Conservation (phyloP, 2,888 invertebrate genomes). For the Leptinotarsa peninsularis region DNA sequence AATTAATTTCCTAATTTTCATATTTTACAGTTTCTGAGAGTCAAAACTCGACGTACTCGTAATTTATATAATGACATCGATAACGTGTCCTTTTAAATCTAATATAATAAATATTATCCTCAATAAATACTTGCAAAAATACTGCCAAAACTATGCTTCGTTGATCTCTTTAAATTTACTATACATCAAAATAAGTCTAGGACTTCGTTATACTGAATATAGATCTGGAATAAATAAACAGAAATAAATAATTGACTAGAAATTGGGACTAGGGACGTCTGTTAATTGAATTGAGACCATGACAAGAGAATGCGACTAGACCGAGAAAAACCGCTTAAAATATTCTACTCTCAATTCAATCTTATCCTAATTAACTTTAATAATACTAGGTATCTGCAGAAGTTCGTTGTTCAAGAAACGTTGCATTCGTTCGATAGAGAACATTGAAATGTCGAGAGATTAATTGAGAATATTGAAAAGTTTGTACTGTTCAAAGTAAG, state of each 20-base stretch:
- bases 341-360: conserved; percentile 51
- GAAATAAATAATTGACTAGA: conserved; percentile 64
- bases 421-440: conserved; percentile 64
- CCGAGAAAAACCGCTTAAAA: conserved; percentile 36
- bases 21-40: conserved; percentile 5
- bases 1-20: neutral
- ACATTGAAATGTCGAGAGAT: conserved; percentile 57
- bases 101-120: conserved; percentile 54
- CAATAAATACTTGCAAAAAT: conserved; percentile 66
- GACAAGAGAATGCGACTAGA: conserved; percentile 63
- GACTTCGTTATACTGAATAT: conserved; percentile 31
- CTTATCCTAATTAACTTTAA: conserved; percentile 59
- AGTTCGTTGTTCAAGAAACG: conserved; percentile 68
- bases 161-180: conserved; percentile 53
- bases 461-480: conserved; percentile 31
- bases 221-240: conserved; percentile 48
- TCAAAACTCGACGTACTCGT: conserved; percentile 20
- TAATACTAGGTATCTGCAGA: conserved; percentile 62
- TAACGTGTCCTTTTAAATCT: conserved; percentile 39
- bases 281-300: conserved; percentile 52
- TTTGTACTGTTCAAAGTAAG: no score
- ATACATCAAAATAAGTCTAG: conserved; percentile 30
- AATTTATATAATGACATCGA: conserved; percentile 36
- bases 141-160: conserved; percentile 66
- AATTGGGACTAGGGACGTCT: conserved; percentile 62